Base-by-base conservation (phyloP, 2,797 vertebrate genomes). In the Cyclopterus lumpus region DNA sequence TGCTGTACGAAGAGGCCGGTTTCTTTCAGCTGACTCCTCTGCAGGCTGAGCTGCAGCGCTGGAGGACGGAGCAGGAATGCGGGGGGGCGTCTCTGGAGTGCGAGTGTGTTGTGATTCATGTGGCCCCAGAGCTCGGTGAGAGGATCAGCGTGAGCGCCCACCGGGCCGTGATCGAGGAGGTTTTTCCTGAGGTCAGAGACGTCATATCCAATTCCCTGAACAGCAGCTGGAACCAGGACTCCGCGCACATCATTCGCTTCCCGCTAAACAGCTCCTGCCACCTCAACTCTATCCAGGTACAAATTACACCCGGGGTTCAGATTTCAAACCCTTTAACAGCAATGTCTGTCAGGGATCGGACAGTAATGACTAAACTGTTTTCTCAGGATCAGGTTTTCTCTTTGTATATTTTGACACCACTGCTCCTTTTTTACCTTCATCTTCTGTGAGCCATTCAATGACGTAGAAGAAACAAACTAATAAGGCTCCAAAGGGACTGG, bases 251-350 rank as follows among this genome's bases (percentile, higher is more conserved):
- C 86, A 95, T 96, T 88, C 95, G 96, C 67, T 98, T 99, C 64
- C 98, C 97, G 0, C 95, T 99, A 40, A 97, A 96, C 0, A 95
- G 96, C 77, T 96, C 97, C 95, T 97, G 97, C 83, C 96, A 95
- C 83, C 96, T 99, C 87, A 99, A 96, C 94, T 99, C 97, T 58
- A 97, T 99, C 58, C 98, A 99, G 97, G 98, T 99, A 94, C 10
- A 3, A 49, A 42, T 55, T 58, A 65, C 54, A 60, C 30, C 22
- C 32, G 49, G 34, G 24, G 5, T 51, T 22, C 8, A 62, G 1
- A 15, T 46, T 11, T 46, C 16, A 59, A 53, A 67, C 16, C 28
- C 20, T 48, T 64, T 11, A 38, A n/a, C 6, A 12, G 53, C 18
- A 30, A 12, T 15, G 22, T 48, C 18, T 34, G 6, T 9, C 12